Evolutionary conservation across 2,797 vertebrate species (phyloP), one percentile per base, ranked within the genome.

Genomic region (Xenops minutus): DNA sequence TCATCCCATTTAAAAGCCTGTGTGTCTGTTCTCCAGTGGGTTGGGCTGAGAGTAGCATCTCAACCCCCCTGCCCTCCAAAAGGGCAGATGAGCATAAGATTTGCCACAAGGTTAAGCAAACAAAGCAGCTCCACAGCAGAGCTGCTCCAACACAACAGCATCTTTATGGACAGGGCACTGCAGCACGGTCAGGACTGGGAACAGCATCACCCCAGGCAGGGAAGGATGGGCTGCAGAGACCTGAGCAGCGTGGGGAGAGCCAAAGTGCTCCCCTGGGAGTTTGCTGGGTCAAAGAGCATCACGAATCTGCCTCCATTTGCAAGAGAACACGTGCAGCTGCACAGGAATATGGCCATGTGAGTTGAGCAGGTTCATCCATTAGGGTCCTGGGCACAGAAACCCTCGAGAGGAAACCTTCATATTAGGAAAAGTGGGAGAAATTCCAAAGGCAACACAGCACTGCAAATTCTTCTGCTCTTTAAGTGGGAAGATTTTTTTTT

Each of bases 271-370:
- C 69, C 64, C 14, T 48, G 27, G 69, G 54, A 52, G n/a, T 34
- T 37, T 77, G 26, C 30, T 49, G 46, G 14, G 16, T 32, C 66
- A 48, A 69, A 63, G 41, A 86, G 6, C 44, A n/a, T 23, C 41
- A 22, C 0, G 1, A 21, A 36, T 10, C 16, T 80, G 67, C 43
- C 23, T 23, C 14, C 52, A 22, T n/a, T 34, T 13, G 15, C 36
- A 67, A 67, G 52, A 63, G 7, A 34, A 76, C 3, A 5, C 2
- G 17, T 8, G n/a, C 14, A 44, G 26, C 15, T 6, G 7, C 32
- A 56, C 4, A 10, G 46, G 63, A 34, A 15, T 44, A 81, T 0
- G 0, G 63, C 21, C 4, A 26, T 17, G 27, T 6, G 14, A 12
- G 85, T 36, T 48, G 73, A 41, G 2, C 2, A 32, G 36, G 12